Percentiles rank a stretch among this genome's conserved stretches.
Conservation (phyloP, 2,113 vertebrate genomes). For the Galemys pyrenaicus region DNA sequence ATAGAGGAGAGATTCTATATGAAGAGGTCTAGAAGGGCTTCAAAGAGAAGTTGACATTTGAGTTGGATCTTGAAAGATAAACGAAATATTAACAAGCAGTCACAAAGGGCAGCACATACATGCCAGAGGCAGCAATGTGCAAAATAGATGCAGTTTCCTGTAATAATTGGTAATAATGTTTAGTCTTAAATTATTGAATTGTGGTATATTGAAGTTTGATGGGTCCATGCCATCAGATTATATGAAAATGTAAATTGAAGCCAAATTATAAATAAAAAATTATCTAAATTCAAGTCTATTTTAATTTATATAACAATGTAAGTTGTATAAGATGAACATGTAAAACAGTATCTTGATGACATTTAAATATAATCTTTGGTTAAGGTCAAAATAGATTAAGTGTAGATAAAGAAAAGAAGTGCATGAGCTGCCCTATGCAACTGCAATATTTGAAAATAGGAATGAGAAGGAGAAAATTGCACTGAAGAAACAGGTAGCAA, state of each 20-base stretch:
- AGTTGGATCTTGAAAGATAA: conserved; percentile 30
- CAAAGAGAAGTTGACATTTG: conserved; percentile 13
- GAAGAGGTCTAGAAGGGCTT: background rate
- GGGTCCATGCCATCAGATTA: background rate
- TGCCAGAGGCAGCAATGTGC: background rate
- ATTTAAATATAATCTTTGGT: background rate
- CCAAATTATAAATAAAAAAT: background rate
- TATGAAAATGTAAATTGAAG: background rate
- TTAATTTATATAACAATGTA: background rate
- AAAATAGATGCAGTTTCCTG: background rate
- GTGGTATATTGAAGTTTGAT: background rate
- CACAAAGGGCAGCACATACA: background rate
- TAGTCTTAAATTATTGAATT: background rate
- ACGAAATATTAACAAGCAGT: conserved; percentile 49
- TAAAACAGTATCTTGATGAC: background rate
- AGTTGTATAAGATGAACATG: too few species aligned
- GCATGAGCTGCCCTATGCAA: background rate
- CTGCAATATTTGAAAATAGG: background rate
- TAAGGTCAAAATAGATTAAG: background rate
- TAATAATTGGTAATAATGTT: background rate
- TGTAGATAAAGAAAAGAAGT: background rate
- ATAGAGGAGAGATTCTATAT: background rate
- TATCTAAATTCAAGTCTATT: background rate
- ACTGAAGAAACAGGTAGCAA: background rate
- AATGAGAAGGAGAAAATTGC: background rate